Evolutionary conservation across 2,113 vertebrate genomes (phyloP).

Genomic region (Malurus cyaneus): DNA sequence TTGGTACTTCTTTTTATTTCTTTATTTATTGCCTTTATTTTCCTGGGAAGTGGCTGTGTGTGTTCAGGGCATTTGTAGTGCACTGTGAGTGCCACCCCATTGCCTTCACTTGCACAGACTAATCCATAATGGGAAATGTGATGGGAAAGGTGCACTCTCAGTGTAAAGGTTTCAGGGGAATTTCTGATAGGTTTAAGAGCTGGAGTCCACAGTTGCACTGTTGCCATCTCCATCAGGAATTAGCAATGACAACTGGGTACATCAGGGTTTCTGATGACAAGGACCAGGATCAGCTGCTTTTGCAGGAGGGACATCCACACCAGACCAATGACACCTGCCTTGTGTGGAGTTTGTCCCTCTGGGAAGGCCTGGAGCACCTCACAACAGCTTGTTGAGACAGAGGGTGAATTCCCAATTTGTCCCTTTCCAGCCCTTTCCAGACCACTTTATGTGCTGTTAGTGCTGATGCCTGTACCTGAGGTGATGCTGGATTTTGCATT

Average conservation of each 20-base stretch:
- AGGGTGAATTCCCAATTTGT: background rate
- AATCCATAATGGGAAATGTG: background rate
- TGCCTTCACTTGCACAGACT: background rate
- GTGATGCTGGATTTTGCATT: background rate
- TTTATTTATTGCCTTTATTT: background rate
- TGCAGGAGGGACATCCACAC: fast-evolving
- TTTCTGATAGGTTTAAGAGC: background rate
- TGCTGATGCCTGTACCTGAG: background rate
- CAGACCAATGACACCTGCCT: background rate
- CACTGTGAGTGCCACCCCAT: background rate
- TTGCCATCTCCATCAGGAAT: background rate
- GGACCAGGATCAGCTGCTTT: background rate
- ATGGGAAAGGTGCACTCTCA: background rate
- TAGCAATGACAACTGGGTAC: background rate
- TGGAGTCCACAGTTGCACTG: background rate
- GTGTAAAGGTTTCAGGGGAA: background rate
- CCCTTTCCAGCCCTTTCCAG: background rate
- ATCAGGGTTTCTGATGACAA: background rate
- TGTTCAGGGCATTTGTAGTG: background rate
- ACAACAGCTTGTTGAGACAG: background rate
- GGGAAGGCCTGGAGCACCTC: background rate
- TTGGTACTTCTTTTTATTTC: background rate
- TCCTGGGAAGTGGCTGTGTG: background rate
- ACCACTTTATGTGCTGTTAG: too few species aligned
- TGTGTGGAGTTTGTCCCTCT: background rate